Evolutionary conservation across 2,888 invertebrate genomes (phyloP), one percentile per base, ranked within the genome.

Genomic region (Leptogaster cylindrica): DNA sequence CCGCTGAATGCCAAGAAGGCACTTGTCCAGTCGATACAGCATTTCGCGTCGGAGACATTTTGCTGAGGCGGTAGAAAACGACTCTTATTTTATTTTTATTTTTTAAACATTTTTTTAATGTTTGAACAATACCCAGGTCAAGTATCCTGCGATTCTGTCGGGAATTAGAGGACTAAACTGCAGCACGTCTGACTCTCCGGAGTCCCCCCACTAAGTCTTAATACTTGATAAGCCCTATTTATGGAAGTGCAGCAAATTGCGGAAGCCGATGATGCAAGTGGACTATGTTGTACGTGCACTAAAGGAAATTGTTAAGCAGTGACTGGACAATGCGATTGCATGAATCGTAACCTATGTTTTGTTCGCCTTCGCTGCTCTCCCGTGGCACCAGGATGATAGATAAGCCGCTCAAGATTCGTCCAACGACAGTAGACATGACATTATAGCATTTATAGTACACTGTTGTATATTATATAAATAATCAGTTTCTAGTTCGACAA

Each of bases 181-280:
- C 14, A 31, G 61, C 18, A n/a, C n/a, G n/a, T n/a, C n/a, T n/a
- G n/a, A n/a, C n/a, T n/a, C n/a, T n/a, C n/a, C n/a, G n/a, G n/a
- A n/a, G n/a, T n/a, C n/a, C n/a, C 44, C 6, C 27, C 44, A 12
- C 18, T 44, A 44, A 61, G 16, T 44, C 44, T 10, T 61, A 27
- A 44, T 61, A 41, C 58, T 41, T 41, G 41, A 58, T 58, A 58
- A 58, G 58, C 31, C 31, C 58, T 41, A 28, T 61, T 44, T 61
- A 44, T 61, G 44, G 61, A 44, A 61, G 44, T 61, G 61, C 61
- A 61, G 27, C 44, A 41, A 61, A 61, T 61, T 44, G 61, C 61
- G 27, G 61, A 61, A 44, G 10, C 44, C 44, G 20, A 44, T n/a
- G n/a, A n/a, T 10, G 44, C 61, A 61, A 61, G 44, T 61, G 61